Evolutionary conservation across 1,140 invertebrate genomes (phyloP).

Genomic region (Drusus annulatus): DNA sequence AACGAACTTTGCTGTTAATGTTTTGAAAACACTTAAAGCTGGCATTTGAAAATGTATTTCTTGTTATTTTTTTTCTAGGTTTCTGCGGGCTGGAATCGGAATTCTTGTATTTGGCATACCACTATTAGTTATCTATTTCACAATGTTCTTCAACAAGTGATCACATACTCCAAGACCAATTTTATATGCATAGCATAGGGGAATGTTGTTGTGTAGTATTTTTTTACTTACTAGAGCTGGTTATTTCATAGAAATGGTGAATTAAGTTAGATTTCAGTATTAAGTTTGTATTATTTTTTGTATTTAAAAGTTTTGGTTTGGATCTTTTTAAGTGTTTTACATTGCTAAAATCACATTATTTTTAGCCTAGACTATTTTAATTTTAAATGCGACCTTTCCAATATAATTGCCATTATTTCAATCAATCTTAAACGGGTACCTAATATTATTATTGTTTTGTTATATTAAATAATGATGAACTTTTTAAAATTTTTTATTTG

Average conservation of each 20-base stretch:
- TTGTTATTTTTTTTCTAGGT: slow-evolving; percentile 24
- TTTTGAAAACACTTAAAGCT: no score
- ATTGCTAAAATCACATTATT: no score
- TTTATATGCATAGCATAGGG: not conserved
- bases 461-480: not conserved
- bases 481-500: not conserved
- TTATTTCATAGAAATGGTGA: not conserved
- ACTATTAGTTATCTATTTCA: slow-evolving; percentile 11
- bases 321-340: no score
- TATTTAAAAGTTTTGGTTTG: no score
- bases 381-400: no score
- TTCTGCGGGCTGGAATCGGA: slow-evolving; percentile 31
- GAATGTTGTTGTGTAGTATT: not conserved
- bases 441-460: slow-evolving; percentile 4
- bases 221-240: not conserved
- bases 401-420: no score
- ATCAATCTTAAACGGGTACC: not conserved
- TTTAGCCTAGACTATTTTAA: no score
- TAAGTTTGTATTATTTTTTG: not conserved
- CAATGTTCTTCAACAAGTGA: not conserved
- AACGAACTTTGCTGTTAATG: no score
- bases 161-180: not conserved
- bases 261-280: not conserved
- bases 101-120: slow-evolving; percentile 22
- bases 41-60: no score